Conservation (phyloP, 2,113 vertebrate genomes). For the Megalops atlanticus region DNA sequence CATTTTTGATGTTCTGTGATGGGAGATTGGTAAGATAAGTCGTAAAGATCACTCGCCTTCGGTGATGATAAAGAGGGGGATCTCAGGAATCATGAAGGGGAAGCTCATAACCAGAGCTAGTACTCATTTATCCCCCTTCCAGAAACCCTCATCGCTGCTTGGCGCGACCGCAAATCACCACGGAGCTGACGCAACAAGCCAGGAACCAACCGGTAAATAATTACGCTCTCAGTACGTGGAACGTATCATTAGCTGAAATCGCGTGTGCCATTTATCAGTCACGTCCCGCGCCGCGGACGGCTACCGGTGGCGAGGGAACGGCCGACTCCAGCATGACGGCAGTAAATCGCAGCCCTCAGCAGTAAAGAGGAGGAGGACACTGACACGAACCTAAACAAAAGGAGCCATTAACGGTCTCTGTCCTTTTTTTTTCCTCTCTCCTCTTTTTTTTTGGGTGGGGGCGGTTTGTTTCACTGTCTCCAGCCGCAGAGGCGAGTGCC, state of each 20-base stretch:
- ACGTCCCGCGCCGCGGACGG: background rate
- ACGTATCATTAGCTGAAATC: background rate
- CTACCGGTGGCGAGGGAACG: background rate
- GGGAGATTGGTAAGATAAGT: no score
- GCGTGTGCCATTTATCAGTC: background rate
- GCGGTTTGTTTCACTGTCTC: no score
- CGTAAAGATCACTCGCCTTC: no score
- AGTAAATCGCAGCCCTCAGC: background rate
- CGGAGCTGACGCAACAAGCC: background rate
- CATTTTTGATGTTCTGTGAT: no score
- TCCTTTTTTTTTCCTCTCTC: background rate
- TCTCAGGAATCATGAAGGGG: no score
- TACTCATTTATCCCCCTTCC: background rate
- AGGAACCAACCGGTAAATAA: slow-evolving; percentile 12
- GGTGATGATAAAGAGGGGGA: no score
- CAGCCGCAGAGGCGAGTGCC: slow-evolving; percentile 56
- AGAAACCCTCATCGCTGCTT: slow-evolving; percentile 5
- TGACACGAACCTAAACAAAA: background rate
- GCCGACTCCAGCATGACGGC: no score
- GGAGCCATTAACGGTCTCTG: background rate
- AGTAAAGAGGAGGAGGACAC: background rate
- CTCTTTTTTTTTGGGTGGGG: background rate
- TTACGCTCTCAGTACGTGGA: background rate
- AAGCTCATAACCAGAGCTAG: background rate
- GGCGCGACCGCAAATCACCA: background rate